Conservation (phyloP, 2,888 invertebrate genomes). For the Seira musarum region DNA sequence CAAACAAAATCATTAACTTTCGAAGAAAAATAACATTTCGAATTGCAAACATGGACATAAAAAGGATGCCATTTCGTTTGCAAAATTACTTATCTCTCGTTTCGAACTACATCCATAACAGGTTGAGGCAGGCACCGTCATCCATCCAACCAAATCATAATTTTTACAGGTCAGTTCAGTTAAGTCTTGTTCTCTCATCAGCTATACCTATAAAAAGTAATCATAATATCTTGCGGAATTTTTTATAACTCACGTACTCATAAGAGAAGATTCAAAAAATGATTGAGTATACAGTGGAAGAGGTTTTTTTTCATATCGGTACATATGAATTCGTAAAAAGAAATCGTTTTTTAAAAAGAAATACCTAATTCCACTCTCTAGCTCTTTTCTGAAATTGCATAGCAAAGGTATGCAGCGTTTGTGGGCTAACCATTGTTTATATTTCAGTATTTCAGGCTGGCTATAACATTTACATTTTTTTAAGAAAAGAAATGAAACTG, state of each 20-base stretch:
- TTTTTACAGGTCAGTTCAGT: constrained; percentile 35
- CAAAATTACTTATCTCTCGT: not conserved
- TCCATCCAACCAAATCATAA: constrained; percentile 1
- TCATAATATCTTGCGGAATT: constrained; percentile 20
- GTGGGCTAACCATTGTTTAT: constrained; percentile 4
- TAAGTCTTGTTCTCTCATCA: constrained; percentile 8
- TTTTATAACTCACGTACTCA: constrained; percentile 23
- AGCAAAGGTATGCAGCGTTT: not conserved
- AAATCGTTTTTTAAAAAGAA: not conserved
- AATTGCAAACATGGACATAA: constrained; percentile 34
- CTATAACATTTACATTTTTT: constrained; percentile 13
- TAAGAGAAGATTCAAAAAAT: not conserved
- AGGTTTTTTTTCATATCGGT: not conserved
- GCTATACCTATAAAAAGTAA: constrained; percentile 11
- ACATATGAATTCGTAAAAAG: not conserved
- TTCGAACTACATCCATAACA: constrained; percentile 13
- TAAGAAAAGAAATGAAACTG: not conserved
- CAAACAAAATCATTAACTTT: constrained; percentile 3
- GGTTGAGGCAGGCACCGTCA: constrained; percentile 28
- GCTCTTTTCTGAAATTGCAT: not conserved
- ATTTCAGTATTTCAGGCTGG: too few relatives aligned
- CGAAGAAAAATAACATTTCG: constrained; percentile 1
- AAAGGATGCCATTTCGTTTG: constrained; percentile 11
- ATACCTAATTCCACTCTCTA: constrained; percentile 14
- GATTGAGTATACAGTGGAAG: constrained; percentile 2